Conservation (phyloP, 2,797 vertebrate genomes). For the Naso thynnoides region DNA sequence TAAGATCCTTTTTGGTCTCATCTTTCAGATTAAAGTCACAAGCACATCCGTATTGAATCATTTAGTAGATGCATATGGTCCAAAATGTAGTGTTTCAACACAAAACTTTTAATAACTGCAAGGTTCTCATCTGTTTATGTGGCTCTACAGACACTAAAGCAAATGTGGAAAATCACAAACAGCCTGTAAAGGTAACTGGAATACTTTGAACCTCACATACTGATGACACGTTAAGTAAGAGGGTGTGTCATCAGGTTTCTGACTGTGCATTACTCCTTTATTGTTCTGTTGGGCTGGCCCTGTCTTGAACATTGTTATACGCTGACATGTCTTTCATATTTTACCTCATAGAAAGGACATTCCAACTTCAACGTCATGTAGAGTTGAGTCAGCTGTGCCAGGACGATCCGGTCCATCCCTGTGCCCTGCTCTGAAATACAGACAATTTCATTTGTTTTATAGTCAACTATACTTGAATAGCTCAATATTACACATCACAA, state of each 20-base stretch:
- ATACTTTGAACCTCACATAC: conserved; percentile 7
- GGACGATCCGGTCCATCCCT: conserved; percentile 77
- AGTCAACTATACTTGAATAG: background rate
- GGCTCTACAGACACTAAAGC: background rate
- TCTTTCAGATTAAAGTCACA: too few relatives aligned
- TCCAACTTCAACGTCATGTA: conserved; percentile 91
- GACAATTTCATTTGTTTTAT: background rate
- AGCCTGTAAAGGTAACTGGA: background rate
- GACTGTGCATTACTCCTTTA: conserved; percentile 6
- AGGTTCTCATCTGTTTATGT: background rate
- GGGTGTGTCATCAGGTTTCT: conserved; percentile 40
- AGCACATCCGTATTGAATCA: too few relatives aligned
- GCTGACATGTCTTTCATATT: background rate
- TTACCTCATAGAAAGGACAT: conserved; percentile 92
- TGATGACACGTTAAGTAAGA: background rate
- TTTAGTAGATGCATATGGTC: too few relatives aligned
- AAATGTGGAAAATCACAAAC: background rate
- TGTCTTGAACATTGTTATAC: background rate
- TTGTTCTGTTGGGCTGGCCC: background rate
- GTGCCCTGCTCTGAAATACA: conserved; percentile 82
- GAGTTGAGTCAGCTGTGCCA: conserved; percentile 91
- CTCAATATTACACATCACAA: background rate
- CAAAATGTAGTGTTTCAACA: background rate
- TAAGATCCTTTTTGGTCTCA: too few relatives aligned
- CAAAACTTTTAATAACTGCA: too few relatives aligned